Evolutionary conservation across 2,888 invertebrate genomes (phyloP), one percentile per base, ranked within the genome.

Genomic region (Eupithecia subfuscata): DNA sequence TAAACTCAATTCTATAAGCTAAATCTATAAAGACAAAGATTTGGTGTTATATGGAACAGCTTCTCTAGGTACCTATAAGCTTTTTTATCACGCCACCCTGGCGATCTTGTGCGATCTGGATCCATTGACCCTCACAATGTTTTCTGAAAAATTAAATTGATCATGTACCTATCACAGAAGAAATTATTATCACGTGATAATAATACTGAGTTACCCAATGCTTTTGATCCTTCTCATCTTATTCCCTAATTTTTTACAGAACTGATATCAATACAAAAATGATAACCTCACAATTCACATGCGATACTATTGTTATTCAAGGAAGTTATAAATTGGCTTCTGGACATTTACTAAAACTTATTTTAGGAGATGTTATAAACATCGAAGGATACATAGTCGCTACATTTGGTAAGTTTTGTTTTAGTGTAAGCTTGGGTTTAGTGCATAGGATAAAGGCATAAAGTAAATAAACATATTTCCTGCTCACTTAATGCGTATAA

Each of bases 321-420:
- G 74, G 74, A 34, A 25, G 34, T 43, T 74, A 74, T 37, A 56
- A 69, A 8, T 34, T 74, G 37, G 64, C 63, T 12, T 34, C 69
- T 9, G 74, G 69, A 16, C 8, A 69, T 22, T 64, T 69, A 4
- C 12, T 74, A 11, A 64, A 25, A 48, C n/a, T 45, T 6, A 43
- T 48, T 25, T 25, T 70, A 8, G 74, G 74, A 11, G 22, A 69
- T 34, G n/a, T 48, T 40, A 34, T 74, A 43, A 69, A 69, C 43
- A 64, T 69, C 34, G 64, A 69, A 14, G 74, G 74, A 48, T 64
- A 74, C 45, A 40, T 74, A 37, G 60, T 34, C 22, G 48, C 48
- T 22, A 64, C 22, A 6, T 64, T 74, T 63, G 74, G 75, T 75
- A 75, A 60, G 75, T 71, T 12, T 30, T 69, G 14, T 69, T 60